Percentiles rank a stretch among this genome's conserved stretches.
Evolutionary conservation across 2,113 vertebrate species (phyloP).

Genomic region (Antechinus stuartii): DNA sequence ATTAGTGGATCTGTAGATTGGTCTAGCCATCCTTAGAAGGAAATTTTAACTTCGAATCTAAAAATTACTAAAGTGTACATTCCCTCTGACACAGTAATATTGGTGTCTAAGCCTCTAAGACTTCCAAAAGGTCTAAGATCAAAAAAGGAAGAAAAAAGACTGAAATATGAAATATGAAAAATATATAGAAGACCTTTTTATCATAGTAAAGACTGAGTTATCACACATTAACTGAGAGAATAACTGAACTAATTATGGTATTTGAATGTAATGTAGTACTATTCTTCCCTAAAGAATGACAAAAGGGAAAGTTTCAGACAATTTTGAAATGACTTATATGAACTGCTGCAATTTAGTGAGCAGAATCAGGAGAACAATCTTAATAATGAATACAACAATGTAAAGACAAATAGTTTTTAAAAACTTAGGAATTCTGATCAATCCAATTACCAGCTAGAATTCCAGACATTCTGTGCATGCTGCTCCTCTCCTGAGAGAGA

Average conservation of each 20-base stretch:
- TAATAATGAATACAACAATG: not conserved
- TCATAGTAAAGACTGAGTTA: not conserved
- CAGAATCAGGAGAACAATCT: not conserved
- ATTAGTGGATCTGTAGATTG: not conserved
- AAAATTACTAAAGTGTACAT: not conserved
- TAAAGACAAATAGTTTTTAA: not conserved
- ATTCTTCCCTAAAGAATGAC: not conserved
- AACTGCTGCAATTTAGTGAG: not conserved
- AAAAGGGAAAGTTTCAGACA: not conserved
- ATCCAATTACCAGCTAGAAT: not conserved
- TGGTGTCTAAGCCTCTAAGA: not conserved
- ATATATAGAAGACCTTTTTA: not conserved
- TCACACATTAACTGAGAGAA: not conserved
- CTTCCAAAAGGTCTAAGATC: not conserved
- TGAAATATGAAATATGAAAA: not conserved
- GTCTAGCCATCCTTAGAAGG: not conserved
- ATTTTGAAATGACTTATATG: not conserved
- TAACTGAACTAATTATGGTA: not conserved
- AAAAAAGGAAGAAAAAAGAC: not conserved
- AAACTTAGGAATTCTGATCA: not conserved
- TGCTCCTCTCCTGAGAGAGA: not conserved
- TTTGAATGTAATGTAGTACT: not conserved
- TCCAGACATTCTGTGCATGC: not conserved
- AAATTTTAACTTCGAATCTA: not conserved
- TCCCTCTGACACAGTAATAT: not conserved